Conservation (phyloP, 2,113 vertebrate species). For the Phylloscopus trochilus region DNA sequence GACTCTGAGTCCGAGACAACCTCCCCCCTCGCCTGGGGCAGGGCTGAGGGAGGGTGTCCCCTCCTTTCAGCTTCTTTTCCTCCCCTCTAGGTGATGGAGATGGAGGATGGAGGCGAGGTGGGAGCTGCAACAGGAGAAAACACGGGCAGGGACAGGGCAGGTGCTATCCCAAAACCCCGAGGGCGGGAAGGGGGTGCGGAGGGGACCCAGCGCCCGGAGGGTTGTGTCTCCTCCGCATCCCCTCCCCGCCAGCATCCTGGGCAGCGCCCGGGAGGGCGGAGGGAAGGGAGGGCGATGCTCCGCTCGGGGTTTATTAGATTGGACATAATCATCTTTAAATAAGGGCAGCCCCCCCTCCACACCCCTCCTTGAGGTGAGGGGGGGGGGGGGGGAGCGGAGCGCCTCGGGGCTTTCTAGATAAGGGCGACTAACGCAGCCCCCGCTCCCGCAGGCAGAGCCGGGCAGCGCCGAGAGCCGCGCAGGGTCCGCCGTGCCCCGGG, state of each 20-base stretch:
- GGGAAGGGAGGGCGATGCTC: constrained; percentile 68
- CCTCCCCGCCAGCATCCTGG: constrained; percentile 27
- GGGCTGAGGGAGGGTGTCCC: not conserved
- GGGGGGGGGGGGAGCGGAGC: constrained; percentile 20
- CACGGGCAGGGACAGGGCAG: constrained; percentile 12
- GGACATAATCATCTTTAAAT: constrained; percentile 74
- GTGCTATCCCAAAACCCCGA: not conserved
- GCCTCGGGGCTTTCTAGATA: constrained; percentile 31
- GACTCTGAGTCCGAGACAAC: not conserved
- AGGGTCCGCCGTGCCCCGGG: not conserved
- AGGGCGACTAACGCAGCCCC: constrained; percentile 23
- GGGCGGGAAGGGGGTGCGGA: not conserved
- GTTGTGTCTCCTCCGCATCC: not conserved
- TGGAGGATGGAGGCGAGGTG: constrained; percentile 26
- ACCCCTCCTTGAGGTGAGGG: not conserved
- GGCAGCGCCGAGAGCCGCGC: not conserved
- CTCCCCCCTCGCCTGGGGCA: not conserved
- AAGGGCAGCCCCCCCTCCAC: constrained; percentile 50
- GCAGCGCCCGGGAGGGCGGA: constrained; percentile 40
- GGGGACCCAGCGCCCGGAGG: not conserved
- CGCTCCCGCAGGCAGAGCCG: constrained; percentile 43
- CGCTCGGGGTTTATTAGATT: constrained; percentile 70
- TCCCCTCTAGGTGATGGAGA: constrained; percentile 12
- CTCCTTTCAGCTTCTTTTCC: not conserved
- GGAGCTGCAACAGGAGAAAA: constrained; percentile 64